Base-by-base conservation (phyloP, 2,888 invertebrate species). In the Spodoptera exigua region DNA sequence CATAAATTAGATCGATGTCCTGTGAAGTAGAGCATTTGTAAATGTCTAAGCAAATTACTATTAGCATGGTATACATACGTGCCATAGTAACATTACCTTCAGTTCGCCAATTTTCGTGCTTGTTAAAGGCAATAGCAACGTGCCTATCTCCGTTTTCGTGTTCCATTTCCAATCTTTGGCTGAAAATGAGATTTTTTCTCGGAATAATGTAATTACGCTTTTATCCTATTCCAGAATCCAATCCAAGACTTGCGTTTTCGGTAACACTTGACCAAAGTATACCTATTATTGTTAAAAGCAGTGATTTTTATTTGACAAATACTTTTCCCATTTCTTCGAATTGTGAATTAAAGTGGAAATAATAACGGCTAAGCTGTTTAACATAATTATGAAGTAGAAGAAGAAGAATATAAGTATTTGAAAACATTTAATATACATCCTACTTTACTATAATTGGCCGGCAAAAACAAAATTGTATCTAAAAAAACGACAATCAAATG, bases 161-260 rank as follows among this genome's bases (percentile, higher is more conserved):
- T 32, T 59, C 44, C 37, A 60, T 63, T 27, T 64, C 34, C 62
- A 61, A 43, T 53, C 43, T 43, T 44, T 32, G 37, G 64, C 47
- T 61, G 70, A 53, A 64, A 64, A 69, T 61, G 53, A 69, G 68
- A 53, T 61, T 61, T 61, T 62, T 69, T 47, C 37, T 44, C 53
- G 47, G 27, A 53, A 53, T 61, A 69, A 53, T 39, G 69, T 64
- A 69, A 64, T 69, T 64, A 64, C 46, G 61, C 37, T 61, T 69
- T 69, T 45, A 63, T 40, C 62, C 62, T 62, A 44, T 48, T 35
- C 39, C 48, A 35, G 59, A 62, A 62, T 59, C 62, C 68, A 68
- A 68, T 63, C 35, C 68, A 60, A 68, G 62, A 68, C 44, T 44
- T 63, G 48, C 68, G 68, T 63, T 27, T 27, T 27, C 27, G 68